Evolutionary conservation across 2,113 vertebrate genomes (phyloP), one percentile per base, ranked within the genome.

Genomic region (Gymnocephalus cernua): DNA sequence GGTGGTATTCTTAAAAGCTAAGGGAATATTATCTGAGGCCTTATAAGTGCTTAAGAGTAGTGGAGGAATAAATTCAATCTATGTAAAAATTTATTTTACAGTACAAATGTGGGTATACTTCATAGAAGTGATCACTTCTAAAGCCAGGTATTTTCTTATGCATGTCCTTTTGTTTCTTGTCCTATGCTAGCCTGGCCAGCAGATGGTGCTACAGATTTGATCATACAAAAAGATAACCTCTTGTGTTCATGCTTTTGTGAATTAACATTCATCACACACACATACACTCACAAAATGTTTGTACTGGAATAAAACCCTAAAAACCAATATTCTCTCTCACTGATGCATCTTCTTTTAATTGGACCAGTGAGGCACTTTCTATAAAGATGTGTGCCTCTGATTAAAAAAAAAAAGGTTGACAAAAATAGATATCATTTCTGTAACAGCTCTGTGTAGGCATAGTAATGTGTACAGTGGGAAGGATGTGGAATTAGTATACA

Each of bases 1-100:
- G 91, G 90, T 89, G 91, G 91, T 94, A 91, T 96, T 96, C 73
- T 92, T 93, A 99, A 97, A 85, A n/a, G 18, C 0, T 0, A 23
- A 0, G 7, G 84, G 95, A 91, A 83, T 95, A 93, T 93, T 94
- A 94, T 91, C 94, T 83, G 97, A 99, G 83, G 92, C 38, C 68
- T 44, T 79, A 90, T 95, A 95, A 96, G 94, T 88, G 83, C 93
- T 92, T 90, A 93, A 93, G 58, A 89, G 74, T 73, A 63, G 69
- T 88, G 89, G 89, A 94, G 67, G 66, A 77, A 76, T 72, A 47
- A 38, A 76, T 84, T 80, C 4, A 56, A 44, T n/a, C 51, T 38
- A 25, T 68, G 45, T 68, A 18, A 67, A 41, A 56, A 15, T 3
- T 14, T 10, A n/a, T 63, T 48, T 15, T 66, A 14, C 6, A 74